Evolutionary conservation across 2,797 vertebrate species (phyloP).

Genomic region (Hafferia zeledoni): DNA sequence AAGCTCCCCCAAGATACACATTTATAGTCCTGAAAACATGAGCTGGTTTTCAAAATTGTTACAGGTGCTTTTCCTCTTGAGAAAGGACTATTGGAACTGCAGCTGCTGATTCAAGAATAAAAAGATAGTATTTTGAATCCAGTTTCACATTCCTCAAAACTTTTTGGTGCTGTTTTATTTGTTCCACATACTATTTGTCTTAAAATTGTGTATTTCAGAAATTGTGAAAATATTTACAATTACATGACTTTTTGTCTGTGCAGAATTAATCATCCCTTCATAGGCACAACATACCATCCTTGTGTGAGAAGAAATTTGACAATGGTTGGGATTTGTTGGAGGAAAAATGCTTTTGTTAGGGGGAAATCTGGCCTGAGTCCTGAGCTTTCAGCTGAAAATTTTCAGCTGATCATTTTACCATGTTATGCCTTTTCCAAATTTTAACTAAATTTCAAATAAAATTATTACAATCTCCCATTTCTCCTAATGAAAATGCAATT

Average conservation of each 20-base stretch:
- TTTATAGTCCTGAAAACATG: not conserved
- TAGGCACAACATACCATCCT: accelerated
- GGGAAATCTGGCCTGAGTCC: not conserved
- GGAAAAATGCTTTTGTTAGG: not conserved
- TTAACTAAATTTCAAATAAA: not conserved
- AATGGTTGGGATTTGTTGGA: not conserved
- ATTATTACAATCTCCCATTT: not conserved
- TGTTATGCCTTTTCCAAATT: not conserved
- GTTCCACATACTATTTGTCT: not conserved
- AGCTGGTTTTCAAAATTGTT: not conserved
- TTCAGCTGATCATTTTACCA: not conserved
- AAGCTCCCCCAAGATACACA: not conserved
- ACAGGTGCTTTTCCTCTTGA: not conserved
- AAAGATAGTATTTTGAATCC: not conserved
- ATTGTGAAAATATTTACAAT: not conserved
- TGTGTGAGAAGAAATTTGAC: not conserved
- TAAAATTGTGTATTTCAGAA: not conserved
- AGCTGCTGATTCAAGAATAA: not conserved
- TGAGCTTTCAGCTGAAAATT: not conserved
- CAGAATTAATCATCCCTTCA: not conserved
- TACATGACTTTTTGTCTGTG: not conserved
- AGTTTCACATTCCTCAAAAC: not conserved
- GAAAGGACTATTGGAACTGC: not conserved
- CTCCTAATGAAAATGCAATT: not conserved
- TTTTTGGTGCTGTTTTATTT: not conserved